These are phyloP conservation scores for Melanocharis versteri DNA, from an alignment of 2,113 vertebrate species.

Conservation along the genomic window DNA sequence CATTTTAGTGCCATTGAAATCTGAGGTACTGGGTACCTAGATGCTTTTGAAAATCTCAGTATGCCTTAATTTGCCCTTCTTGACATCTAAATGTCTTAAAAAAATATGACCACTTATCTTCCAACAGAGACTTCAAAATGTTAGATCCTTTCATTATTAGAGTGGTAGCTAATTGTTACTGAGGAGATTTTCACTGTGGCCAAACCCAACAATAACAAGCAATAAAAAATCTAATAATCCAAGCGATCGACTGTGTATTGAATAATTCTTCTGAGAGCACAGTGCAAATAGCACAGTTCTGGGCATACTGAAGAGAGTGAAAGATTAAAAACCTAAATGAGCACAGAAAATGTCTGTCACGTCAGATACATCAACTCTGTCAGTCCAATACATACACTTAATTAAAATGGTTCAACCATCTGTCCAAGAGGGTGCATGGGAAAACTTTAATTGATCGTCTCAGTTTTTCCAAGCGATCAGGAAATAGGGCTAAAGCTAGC, in stretches of 20 bases:
- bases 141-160: background rate
- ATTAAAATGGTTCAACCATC: conserved; percentile 70
- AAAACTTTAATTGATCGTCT: conserved; percentile 52
- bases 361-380: conserved; percentile 49
- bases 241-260: background rate
- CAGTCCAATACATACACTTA: conserved; percentile 60
- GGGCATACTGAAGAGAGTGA: conserved; percentile 16
- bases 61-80: background rate
- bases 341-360: conserved; percentile 63
- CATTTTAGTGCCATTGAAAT: background rate
- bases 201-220: conserved; percentile 26
- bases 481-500: background rate
- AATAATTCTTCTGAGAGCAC: conserved; percentile 2
- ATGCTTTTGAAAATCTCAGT: background rate
- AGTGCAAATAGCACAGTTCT: conserved; percentile 21
- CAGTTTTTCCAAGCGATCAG: background rate
- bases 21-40: background rate
- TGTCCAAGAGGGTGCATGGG: conserved; percentile 56
- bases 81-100: background rate
- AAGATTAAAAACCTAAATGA: conserved; percentile 63
- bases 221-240: conserved; percentile 37
- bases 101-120: background rate
- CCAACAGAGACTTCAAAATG: background rate
- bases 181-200: background rate
- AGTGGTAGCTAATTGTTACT: background rate